Evolutionary conservation across 1,140 invertebrate genomes (phyloP).

Genomic region (Ostrea edulis): DNA sequence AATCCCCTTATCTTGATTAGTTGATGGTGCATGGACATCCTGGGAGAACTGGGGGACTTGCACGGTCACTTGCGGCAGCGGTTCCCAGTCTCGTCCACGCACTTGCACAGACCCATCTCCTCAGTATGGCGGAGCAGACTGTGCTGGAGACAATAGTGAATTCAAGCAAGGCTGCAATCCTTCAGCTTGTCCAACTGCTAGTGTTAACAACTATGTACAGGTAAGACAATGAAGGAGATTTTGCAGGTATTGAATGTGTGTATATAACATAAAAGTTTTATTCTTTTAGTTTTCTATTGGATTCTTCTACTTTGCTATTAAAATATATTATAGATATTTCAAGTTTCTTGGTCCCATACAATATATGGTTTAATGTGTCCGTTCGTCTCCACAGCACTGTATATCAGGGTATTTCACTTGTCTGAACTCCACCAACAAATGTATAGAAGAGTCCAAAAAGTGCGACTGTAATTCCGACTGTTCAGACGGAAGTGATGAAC

Average conservation of each 20-base stretch:
- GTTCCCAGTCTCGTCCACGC: conserved; percentile 28
- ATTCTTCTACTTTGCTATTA: not conserved
- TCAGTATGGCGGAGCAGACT: conserved; percentile 34
- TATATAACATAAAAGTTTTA: not conserved
- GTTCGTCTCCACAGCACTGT: not conserved
- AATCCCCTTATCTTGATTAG: not conserved
- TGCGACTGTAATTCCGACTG: conserved; percentile 79
- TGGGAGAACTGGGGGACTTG: conserved; percentile 35
- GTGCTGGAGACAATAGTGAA: conserved; percentile 37
- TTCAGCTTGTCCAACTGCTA: conserved; percentile 30
- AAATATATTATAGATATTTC: too few species aligned
- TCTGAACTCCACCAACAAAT: conserved; percentile 58
- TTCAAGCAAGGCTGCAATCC: conserved; percentile 37
- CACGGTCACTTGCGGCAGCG: conserved; percentile 40
- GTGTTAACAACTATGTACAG: conserved; percentile 33
- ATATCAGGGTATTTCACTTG: conserved; percentile 12
- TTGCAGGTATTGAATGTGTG: not conserved
- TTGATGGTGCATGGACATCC: conserved; percentile 43
- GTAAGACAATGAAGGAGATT: not conserved
- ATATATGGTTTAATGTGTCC: not conserved
- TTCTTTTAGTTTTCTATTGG: not conserved
- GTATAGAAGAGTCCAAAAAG: conserved; percentile 80
- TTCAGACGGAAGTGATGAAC: conserved; percentile 79
- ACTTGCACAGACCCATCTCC: conserved; percentile 45
- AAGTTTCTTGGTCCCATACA: not conserved